Conservation (phyloP, 2,888 invertebrate species). For the Glaucopsyche alexis region DNA sequence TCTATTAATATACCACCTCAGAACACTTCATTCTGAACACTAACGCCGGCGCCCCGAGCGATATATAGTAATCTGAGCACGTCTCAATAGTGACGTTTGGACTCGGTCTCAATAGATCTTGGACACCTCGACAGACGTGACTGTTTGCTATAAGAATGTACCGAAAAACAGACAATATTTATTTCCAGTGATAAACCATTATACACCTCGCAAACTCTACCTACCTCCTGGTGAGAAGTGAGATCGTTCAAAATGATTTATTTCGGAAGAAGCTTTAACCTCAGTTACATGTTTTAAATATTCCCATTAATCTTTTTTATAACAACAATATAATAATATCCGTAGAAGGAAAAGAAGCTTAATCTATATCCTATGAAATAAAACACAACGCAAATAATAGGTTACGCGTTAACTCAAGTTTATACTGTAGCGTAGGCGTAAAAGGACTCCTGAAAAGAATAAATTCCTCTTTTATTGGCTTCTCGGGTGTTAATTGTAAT, state of each 20-base stretch:
- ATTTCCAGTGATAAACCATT: no score
- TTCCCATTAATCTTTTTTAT: no score
- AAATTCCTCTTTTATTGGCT: constrained; percentile 26
- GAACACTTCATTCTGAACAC: not conserved
- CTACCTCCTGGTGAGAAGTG: no score
- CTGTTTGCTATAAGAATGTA: not conserved
- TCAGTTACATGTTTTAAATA: no score
- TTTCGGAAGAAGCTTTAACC: no score
- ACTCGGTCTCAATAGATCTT: not conserved
- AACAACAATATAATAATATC: no score
- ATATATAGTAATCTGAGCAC: constrained; percentile 1
- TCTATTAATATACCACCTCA: not conserved
- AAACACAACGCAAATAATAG: constrained; percentile 7
- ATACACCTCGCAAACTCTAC: no score
- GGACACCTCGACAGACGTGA: not conserved
- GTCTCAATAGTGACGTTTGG: not conserved
- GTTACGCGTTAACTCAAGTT: constrained; percentile 6
- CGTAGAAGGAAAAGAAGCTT: no score
- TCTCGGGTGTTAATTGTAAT: constrained; percentile 18
- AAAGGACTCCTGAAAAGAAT: not conserved
- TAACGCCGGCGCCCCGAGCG: constrained; percentile 1
- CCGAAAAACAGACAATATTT: no score
- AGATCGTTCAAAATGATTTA: no score
- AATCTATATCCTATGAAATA: not conserved
- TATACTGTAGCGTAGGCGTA: constrained; percentile 15